phyloP scores from a whole-genome alignment of 2,888 invertebrate genomes.

The Mechanitis messenoides region DNA sequence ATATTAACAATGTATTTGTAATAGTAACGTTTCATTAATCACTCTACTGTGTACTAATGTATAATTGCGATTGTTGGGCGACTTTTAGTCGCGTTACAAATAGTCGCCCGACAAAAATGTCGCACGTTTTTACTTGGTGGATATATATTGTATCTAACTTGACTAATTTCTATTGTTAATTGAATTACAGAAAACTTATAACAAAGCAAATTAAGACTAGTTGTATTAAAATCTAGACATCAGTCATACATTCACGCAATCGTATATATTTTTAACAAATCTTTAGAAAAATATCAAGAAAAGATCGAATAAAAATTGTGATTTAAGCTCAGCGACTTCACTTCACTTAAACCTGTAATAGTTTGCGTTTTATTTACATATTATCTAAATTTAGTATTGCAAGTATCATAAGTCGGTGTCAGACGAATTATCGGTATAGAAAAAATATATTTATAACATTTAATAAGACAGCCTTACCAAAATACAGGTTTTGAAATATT shows the following conservation, averaged over 20 bases:
- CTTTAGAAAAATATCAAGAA: slow-evolving; percentile 40
- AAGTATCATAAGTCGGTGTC: slow-evolving; percentile 62
- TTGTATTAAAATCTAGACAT: slow-evolving; percentile 55
- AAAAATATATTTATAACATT: slow-evolving; percentile 60
- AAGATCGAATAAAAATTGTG: slow-evolving; percentile 29
- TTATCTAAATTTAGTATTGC: slow-evolving; percentile 61
- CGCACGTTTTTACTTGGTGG: slow-evolving; percentile 14
- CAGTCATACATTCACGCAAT: slow-evolving; percentile 53
- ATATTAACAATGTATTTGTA: too few relatives aligned
- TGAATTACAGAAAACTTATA: slow-evolving; percentile 32
- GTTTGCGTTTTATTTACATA: slow-evolving; percentile 34
- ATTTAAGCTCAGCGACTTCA: slow-evolving; percentile 46
- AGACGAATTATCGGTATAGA: slow-evolving; percentile 37
- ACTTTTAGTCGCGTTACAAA: too few relatives aligned
- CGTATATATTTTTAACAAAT: slow-evolving; percentile 12
- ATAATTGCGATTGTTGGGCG: too few relatives aligned
- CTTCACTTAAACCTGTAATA: slow-evolving; percentile 38
- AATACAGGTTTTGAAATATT: slow-evolving; percentile 36
- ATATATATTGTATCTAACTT: slow-evolving; percentile 16
- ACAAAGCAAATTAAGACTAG: slow-evolving; percentile 56
- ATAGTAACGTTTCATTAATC: too few relatives aligned
- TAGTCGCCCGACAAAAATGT: background rate
- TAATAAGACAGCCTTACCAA: slow-evolving; percentile 2
- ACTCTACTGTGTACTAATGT: too few relatives aligned
- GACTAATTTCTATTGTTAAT: slow-evolving; percentile 14